Conservation (phyloP, 2,888 invertebrate species). For the Tanytarsus gracilentus region DNA sequence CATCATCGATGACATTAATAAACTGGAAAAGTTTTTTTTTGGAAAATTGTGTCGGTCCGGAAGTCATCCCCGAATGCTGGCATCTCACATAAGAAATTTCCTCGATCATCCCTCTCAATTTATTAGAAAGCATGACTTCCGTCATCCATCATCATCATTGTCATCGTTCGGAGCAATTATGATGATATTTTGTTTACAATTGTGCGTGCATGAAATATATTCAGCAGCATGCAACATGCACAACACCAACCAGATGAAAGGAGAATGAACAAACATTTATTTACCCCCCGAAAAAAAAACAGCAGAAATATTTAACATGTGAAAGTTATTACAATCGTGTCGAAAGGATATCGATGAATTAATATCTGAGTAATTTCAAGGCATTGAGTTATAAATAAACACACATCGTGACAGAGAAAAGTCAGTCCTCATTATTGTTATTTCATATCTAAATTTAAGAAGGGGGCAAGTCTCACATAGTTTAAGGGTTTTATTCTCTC, state of each 20-base stretch:
- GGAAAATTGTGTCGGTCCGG: constrained; percentile 24
- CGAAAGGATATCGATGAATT: constrained; percentile 25
- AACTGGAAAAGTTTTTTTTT: constrained; percentile 7
- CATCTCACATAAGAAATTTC: neutral
- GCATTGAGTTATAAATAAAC: constrained; percentile 26
- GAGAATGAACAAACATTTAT: constrained; percentile 4
- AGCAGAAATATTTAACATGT: no score
- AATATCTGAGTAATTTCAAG: constrained; percentile 20
- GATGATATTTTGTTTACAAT: constrained; percentile 8
- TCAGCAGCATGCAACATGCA: neutral
- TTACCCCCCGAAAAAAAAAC: no score
- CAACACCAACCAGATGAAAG: neutral
- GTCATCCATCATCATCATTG: constrained; percentile 22
- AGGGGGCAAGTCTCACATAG: constrained; percentile 19
- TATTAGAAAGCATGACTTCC: constrained; percentile 20
- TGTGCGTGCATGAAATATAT: neutral
- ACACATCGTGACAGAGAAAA: constrained; percentile 20
- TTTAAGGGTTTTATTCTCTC: constrained; percentile 21
- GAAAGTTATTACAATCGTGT: constrained; percentile 8
- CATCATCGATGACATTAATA: neutral
- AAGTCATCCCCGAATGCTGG: neutral
- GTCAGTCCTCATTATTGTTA: constrained; percentile 16
- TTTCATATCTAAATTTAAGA: neutral
- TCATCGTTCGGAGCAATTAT: neutral
- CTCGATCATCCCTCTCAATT: neutral